Conservation (phyloP, 2,888 invertebrate genomes). For the Drosophila mayaguana region DNA sequence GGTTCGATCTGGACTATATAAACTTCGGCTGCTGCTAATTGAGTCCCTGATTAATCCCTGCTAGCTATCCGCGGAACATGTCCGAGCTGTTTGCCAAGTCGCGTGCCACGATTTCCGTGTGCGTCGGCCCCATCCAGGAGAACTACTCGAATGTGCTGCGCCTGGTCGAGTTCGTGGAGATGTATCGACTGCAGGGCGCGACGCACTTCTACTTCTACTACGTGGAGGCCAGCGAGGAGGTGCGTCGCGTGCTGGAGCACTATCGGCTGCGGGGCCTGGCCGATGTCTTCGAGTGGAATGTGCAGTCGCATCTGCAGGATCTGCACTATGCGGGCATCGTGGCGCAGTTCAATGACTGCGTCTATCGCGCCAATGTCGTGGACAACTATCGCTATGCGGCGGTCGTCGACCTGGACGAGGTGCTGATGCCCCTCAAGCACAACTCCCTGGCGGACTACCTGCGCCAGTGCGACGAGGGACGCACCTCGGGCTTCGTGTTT, state of each 20-base stretch:
- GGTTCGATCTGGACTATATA: too few relatives aligned
- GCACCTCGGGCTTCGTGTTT: slow-evolving; percentile 85
- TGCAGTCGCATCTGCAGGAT: slow-evolving; percentile 82
- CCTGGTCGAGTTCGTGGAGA: slow-evolving; percentile 86
- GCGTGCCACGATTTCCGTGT: slow-evolving; percentile 81
- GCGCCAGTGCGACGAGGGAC: slow-evolving; percentile 79
- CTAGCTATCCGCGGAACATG: slow-evolving; percentile 79
- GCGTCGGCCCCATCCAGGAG: slow-evolving; percentile 85
- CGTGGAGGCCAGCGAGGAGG: slow-evolving; percentile 82
- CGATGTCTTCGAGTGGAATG: slow-evolving; percentile 85
- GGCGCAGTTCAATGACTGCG: slow-evolving; percentile 95
- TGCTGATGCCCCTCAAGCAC: slow-evolving; percentile 92
- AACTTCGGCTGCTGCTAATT: not conserved
- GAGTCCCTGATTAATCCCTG: fast-evolving
- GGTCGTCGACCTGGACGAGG: slow-evolving; percentile 94
- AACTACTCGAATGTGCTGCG: slow-evolving; percentile 84
- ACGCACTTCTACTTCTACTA: slow-evolving; percentile 86
- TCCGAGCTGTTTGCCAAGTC: slow-evolving; percentile 71
- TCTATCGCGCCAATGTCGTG: slow-evolving; percentile 93
- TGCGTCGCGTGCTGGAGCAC: slow-evolving; percentile 82
- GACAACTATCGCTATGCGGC: slow-evolving; percentile 90
- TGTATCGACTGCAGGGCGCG: slow-evolving; percentile 85
- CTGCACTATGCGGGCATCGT: slow-evolving; percentile 90
- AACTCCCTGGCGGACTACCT: slow-evolving; percentile 87
- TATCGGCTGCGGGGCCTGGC: slow-evolving; percentile 81